Evolutionary conservation across 2,797 vertebrate genomes (phyloP), one percentile per base, ranked within the genome.

Genomic region (Bradypodion ventrale): DNA sequence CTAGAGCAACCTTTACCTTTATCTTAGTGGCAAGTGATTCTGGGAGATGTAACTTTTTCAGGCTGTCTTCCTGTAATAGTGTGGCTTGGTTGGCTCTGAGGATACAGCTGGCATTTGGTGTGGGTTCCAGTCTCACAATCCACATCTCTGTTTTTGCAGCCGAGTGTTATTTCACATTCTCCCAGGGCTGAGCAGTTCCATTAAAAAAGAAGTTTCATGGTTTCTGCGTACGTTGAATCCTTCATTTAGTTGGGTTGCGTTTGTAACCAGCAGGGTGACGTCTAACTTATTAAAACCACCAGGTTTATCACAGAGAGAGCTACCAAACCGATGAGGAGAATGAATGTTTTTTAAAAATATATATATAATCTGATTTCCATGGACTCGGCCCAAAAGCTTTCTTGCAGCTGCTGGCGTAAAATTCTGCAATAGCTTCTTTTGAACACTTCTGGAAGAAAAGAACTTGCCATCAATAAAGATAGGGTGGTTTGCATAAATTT

Each of bases 331-430:
- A 42, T 21, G 82, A 76, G 62, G 29, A 68, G 65, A 73, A 59
- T 42, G 42, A 83, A 66, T 40, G 44, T 68, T 66, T 76, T 68
- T 37, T 40, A n/a, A n/a, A n/a, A n/a, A n/a, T n/a, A n/a, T n/a
- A n/a, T n/a, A n/a, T 56, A 42, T 83, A 44, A 66, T 66, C 82
- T 16, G 27, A 68, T 83, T 76, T 59, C 74, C 37, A 29, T 52
- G 27, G 37, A 76, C 63, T 75, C 60, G 68, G 46, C 27, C 63
- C 75, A 42, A 46, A 65, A 56, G 27, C 62, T 29, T 68, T 83
- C 62, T 27, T 46, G 23, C n/a, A 76, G 73, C 62, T 5, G 32
- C 46, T 56, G 27, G 73, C 21, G 37, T 42, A 63, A 56, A 83
- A 76, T 52, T 75, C 56, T 42, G 19, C 56, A 68, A 75, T 37